Evolutionary conservation across 2,113 vertebrate species (phyloP).

Genomic region (Lipotes vexillifer): DNA sequence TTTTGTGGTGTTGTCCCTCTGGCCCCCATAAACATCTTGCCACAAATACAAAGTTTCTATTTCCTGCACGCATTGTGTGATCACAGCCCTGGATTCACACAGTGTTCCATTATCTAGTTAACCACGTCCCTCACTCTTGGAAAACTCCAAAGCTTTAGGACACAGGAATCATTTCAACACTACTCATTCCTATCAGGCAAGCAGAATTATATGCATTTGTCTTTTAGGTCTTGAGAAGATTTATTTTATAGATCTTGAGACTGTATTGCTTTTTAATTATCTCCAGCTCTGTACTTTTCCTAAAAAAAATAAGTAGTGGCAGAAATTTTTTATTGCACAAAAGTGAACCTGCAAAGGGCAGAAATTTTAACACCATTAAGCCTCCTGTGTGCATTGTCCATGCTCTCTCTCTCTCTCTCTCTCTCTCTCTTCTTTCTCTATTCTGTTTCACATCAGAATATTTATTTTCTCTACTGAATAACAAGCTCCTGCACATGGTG

Average conservation of each 20-base stretch:
- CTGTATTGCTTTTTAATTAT: neutral
- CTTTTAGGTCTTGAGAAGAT: neutral
- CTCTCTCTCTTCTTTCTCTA: neutral
- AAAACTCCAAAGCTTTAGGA: neutral
- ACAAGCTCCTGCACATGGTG: neutral
- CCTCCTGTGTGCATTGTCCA: rapidly evolving
- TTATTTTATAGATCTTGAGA: neutral
- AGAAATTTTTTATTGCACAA: neutral
- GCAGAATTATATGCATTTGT: neutral
- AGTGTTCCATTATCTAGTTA: neutral
- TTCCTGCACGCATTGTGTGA: neutral
- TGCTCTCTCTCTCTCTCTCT: neutral
- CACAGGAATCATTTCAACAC: neutral
- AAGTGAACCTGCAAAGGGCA: neutral
- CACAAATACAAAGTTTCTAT: neutral
- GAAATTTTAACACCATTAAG: neutral
- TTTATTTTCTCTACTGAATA: neutral
- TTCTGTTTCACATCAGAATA: neutral
- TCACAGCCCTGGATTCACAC: neutral
- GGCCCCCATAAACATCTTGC: neutral
- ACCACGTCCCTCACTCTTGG: neutral
- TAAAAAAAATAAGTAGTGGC: neutral
- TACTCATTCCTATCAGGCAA: neutral
- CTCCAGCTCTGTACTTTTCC: neutral
- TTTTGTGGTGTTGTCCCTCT: neutral